Evolutionary conservation across 2,113 vertebrate genomes (phyloP).

Genomic region (Carassius gibelio): DNA sequence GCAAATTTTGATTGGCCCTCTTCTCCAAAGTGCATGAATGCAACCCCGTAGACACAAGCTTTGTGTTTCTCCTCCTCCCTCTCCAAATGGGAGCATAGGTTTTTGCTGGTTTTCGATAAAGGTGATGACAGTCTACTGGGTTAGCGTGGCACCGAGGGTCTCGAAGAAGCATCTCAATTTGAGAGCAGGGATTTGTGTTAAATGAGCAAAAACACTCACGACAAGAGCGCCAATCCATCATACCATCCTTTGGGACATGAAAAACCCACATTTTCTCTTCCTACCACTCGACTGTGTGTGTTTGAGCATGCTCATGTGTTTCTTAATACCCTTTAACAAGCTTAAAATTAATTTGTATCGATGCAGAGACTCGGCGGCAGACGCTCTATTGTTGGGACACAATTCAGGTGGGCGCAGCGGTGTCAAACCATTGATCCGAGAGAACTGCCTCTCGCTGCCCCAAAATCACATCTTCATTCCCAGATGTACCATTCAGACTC

Average conservation of each 20-base stretch:
- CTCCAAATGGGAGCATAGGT: slow-evolving; percentile 25
- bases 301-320: slow-evolving; percentile 34
- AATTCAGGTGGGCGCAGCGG: slow-evolving; percentile 35
- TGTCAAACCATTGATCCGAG: slow-evolving; percentile 46
- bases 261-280: slow-evolving; percentile 12
- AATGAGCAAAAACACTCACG: slow-evolving; percentile 47
- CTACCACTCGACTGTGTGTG: not conserved
- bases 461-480: slow-evolving; percentile 24
- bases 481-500: slow-evolving; percentile 16
- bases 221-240: slow-evolving; percentile 33
- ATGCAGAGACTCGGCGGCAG: slow-evolving; percentile 32
- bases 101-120: slow-evolving; percentile 59
- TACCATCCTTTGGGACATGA: slow-evolving; percentile 27
- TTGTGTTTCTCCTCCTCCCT: slow-evolving; percentile 23
- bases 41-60: slow-evolving; percentile 66
- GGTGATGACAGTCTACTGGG: slow-evolving; percentile 60
- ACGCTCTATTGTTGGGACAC: slow-evolving; percentile 36
- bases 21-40: slow-evolving; percentile 62
- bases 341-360: slow-evolving; percentile 45
- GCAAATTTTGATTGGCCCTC: slow-evolving; percentile 77
- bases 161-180: slow-evolving; percentile 36
- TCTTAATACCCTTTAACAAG: slow-evolving; percentile 51
- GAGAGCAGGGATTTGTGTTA: slow-evolving; percentile 35
- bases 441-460: slow-evolving; percentile 19
- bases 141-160: slow-evolving; percentile 55